Evolutionary conservation across 2,888 invertebrate genomes (phyloP).

Genomic region (Aleiodes leptofemur): DNA sequence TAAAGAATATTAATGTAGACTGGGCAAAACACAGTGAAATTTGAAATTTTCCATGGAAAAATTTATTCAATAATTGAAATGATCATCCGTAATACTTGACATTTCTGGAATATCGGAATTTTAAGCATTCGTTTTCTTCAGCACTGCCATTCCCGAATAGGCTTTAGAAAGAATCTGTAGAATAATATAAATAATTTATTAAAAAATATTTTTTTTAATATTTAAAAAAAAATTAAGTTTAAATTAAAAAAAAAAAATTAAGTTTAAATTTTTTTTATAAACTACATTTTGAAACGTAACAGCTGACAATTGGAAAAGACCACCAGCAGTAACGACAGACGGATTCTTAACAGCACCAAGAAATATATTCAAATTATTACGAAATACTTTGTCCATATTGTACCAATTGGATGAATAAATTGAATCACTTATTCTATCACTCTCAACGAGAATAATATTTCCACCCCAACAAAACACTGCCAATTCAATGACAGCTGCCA

Average conservation of each 20-base stretch:
- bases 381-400: slow-evolving; percentile 15
- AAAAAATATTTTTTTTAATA: no score
- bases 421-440: slow-evolving; percentile 8
- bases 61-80: no score
- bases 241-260: no score
- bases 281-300: slow-evolving; percentile 6
- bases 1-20: no score
- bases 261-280: not conserved
- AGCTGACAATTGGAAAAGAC: slow-evolving; percentile 3
- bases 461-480: slow-evolving; percentile 15
- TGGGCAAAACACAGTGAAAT: no score
- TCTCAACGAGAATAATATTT: slow-evolving; percentile 4
- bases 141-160: slow-evolving; percentile 15
- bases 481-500: not conserved
- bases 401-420: slow-evolving; percentile 9
- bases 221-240: no score
- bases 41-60: no score
- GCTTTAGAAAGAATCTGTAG: slow-evolving; percentile 5
- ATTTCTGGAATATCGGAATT: not conserved
- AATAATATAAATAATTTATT: not conserved
- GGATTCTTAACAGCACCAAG: slow-evolving; percentile 2
- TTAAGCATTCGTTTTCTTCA: slow-evolving; percentile 8
- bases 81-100: no score
- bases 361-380: slow-evolving; percentile 22
- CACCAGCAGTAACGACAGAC: slow-evolving; percentile 1